Conservation (phyloP, 2,113 vertebrate species). For the Tichodroma muraria region DNA sequence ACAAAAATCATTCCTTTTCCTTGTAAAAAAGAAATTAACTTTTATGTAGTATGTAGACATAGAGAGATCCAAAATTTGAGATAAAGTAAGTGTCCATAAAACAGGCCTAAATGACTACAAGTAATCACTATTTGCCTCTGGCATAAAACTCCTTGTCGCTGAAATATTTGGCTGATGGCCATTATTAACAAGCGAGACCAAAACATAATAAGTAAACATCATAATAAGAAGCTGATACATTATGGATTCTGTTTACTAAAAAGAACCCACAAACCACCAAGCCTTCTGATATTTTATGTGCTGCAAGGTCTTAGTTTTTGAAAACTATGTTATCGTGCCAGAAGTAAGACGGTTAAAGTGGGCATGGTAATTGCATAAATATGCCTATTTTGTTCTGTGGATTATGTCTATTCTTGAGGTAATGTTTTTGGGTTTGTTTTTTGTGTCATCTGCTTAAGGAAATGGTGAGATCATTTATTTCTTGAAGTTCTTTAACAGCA, state of each 20-base stretch:
- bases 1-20: neutral
- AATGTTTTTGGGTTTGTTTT: neutral
- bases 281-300: neutral
- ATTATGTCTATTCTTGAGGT: neutral
- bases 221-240: neutral
- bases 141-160: neutral
- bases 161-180: neutral
- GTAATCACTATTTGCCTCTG: neutral
- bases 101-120: neutral
- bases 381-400: neutral
- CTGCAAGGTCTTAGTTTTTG: neutral
- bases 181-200: neutral
- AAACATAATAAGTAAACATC: neutral
- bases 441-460: constrained; percentile 21
- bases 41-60: neutral
- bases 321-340: neutral
- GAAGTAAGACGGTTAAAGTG: neutral
- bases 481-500: constrained; percentile 32
- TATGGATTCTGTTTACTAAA: neutral
- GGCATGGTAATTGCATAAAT: neutral
- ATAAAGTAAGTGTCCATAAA: neutral
- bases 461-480: constrained; percentile 51
- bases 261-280: neutral
- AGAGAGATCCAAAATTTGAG: neutral
- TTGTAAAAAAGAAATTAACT: neutral